These are phyloP conservation scores for Eutrigla gurnardus DNA, from an alignment of 2,797 vertebrate species.

Conservation along the genomic window DNA sequence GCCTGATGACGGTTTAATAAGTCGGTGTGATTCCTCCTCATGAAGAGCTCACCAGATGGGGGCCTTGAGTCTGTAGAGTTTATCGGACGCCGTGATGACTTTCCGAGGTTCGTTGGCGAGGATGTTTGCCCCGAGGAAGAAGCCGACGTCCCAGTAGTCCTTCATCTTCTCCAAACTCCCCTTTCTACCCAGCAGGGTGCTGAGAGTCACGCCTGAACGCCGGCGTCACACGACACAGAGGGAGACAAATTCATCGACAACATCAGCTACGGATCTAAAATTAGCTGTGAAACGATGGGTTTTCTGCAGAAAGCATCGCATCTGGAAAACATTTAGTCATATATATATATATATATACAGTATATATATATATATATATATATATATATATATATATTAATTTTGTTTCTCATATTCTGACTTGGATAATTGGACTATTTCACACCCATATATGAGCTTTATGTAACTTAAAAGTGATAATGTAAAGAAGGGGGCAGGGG, in stretches of 20 bases:
- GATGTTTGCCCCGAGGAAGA: slow-evolving; percentile 92
- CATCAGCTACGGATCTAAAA: background rate
- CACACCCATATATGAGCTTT: no score
- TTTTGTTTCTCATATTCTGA: no score
- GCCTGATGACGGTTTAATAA: background rate
- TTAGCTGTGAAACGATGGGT: background rate
- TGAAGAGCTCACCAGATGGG: slow-evolving; percentile 87
- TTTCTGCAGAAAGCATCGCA: background rate
- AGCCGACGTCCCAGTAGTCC: slow-evolving; percentile 95
- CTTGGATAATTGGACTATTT: no score
- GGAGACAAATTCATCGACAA: background rate
- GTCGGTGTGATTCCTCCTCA: background rate
- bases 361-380: no score
- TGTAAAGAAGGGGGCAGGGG: no score
- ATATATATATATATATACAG: no score
- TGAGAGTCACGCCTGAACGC: slow-evolving; percentile 88
- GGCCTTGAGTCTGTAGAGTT: slow-evolving; percentile 90
- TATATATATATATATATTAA: no score
- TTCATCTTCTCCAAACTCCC: slow-evolving; percentile 92
- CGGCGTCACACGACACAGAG: background rate
- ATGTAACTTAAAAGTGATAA: no score
- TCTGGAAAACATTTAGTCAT: background rate
- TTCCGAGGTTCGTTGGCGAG: slow-evolving; percentile 87
- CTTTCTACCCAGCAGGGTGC: slow-evolving; percentile 89
- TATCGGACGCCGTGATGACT: slow-evolving; percentile 91